Percentiles rank a stretch among this genome's conserved stretches.
Conservation (phyloP, 2,113 vertebrate genomes). For the Aptenodytes patagonicus region DNA sequence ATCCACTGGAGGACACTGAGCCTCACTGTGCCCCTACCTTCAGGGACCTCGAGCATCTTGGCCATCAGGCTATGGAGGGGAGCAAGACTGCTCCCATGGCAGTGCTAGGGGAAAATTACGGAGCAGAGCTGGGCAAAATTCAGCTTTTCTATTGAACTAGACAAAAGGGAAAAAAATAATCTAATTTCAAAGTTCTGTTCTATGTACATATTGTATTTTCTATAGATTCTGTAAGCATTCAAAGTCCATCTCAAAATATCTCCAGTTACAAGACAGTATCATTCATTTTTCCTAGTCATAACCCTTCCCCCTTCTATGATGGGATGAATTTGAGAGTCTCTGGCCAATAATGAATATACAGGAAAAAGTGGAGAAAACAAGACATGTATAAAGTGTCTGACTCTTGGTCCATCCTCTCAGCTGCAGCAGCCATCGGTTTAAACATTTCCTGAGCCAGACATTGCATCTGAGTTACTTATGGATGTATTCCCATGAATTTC, state of each 20-base stretch:
- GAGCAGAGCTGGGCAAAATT: neutral
- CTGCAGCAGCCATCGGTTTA: neutral
- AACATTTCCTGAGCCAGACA: neutral
- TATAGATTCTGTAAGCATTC: neutral
- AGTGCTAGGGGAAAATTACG: neutral
- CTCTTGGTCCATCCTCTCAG: neutral
- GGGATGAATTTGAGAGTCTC: neutral
- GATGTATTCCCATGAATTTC: neutral
- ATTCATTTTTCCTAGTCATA: neutral
- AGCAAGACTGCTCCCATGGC: neutral
- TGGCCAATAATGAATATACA: neutral
- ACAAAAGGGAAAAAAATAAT: fast-evolving
- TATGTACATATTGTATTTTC: neutral
- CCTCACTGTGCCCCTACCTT: neutral
- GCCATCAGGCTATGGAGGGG: neutral
- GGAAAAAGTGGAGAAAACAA: neutral
- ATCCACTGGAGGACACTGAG: neutral
- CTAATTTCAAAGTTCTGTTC: neutral
- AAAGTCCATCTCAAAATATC: neutral
- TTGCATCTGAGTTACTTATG: conserved; percentile 25
- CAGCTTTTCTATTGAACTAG: neutral
- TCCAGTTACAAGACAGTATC: neutral
- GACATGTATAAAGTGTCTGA: neutral
- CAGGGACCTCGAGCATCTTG: neutral
- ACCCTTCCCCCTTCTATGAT: neutral